Conservation (phyloP, 2,797 vertebrate genomes). For the Acomys russatus region DNA sequence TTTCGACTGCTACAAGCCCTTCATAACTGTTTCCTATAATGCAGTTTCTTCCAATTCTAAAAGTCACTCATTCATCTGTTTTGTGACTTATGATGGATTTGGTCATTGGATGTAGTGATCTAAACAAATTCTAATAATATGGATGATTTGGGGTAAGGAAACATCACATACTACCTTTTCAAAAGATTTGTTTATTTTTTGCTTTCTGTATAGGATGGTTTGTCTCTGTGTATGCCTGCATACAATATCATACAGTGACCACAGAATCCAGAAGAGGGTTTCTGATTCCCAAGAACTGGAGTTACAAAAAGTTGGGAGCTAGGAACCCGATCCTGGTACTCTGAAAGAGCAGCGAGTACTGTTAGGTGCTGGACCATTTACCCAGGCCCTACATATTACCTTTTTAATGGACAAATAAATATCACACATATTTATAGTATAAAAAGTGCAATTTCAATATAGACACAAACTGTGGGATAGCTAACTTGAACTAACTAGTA, state of each 20-base stretch:
- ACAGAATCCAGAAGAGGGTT: not conserved
- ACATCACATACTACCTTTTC: not conserved
- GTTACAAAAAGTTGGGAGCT: not conserved
- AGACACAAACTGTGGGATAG: not conserved
- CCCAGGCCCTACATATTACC: not conserved
- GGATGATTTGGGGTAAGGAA: not conserved
- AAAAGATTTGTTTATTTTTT: not conserved
- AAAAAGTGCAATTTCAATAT: not conserved
- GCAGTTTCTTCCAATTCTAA: slow-evolving; percentile 14
- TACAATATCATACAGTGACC: not conserved
- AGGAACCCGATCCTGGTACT: not conserved
- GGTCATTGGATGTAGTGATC: not conserved
- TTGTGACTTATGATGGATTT: slow-evolving; percentile 36
- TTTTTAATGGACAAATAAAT: not conserved
- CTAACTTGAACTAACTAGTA: not conserved
- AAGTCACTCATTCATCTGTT: not conserved
- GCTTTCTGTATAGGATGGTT: not conserved
- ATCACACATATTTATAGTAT: not conserved
- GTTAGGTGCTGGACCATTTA: too few species aligned
- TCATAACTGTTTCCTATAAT: not conserved
- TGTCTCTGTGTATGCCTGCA: not conserved
- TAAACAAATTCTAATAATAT: slow-evolving; percentile 15
- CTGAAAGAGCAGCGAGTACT: not conserved
- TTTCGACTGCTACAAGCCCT: not conserved
- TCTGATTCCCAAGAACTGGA: not conserved